phyloP scores from a whole-genome alignment of 2,113 vertebrate species.

The Sceloporus undulatus region DNA sequence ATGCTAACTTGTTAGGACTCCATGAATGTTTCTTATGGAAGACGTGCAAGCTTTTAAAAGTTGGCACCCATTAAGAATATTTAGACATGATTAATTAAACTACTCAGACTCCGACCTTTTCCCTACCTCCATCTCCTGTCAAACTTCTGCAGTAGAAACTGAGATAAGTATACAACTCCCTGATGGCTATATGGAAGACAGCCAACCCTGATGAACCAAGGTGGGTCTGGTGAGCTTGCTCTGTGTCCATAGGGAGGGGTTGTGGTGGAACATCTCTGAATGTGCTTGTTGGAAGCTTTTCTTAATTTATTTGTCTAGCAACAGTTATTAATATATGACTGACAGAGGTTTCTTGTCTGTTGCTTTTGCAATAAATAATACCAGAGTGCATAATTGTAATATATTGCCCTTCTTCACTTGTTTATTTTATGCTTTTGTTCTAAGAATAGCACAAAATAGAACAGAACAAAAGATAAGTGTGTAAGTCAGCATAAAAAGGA shows the following conservation, averaged over 20 bases:
- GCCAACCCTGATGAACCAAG: slow-evolving; percentile 60
- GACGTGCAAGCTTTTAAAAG: slow-evolving; percentile 27
- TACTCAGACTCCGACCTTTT: slow-evolving; percentile 44
- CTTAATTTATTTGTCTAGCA: slow-evolving; percentile 64
- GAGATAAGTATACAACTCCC: slow-evolving; percentile 37
- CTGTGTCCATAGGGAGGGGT: slow-evolving; percentile 42
- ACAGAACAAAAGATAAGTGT: neutral
- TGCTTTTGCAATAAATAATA: slow-evolving; percentile 63
- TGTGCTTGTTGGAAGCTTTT: slow-evolving; percentile 42
- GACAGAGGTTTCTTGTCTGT: slow-evolving; percentile 28
- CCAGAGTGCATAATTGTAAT: slow-evolving; percentile 59
- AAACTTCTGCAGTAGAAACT: slow-evolving; percentile 45
- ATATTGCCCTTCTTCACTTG: slow-evolving; percentile 21
- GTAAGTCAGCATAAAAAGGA: slow-evolving; percentile 46
- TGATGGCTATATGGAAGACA: slow-evolving; percentile 53
- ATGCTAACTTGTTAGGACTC: neutral
- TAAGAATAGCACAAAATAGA: slow-evolving; percentile 28
- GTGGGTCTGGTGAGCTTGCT: slow-evolving; percentile 51
- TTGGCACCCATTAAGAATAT: slow-evolving; percentile 4
- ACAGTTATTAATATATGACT: slow-evolving; percentile 57
- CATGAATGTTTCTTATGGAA: neutral
- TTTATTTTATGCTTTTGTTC: slow-evolving; percentile 51
- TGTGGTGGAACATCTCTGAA: slow-evolving; percentile 15
- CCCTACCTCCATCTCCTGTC: slow-evolving; percentile 1
- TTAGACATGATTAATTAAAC: slow-evolving; percentile 1